Percentiles rank a stretch among this genome's conserved stretches.
phyloP scores from a whole-genome alignment of 2,888 invertebrate genomes.

The Lithophane semibrunnea region DNA sequence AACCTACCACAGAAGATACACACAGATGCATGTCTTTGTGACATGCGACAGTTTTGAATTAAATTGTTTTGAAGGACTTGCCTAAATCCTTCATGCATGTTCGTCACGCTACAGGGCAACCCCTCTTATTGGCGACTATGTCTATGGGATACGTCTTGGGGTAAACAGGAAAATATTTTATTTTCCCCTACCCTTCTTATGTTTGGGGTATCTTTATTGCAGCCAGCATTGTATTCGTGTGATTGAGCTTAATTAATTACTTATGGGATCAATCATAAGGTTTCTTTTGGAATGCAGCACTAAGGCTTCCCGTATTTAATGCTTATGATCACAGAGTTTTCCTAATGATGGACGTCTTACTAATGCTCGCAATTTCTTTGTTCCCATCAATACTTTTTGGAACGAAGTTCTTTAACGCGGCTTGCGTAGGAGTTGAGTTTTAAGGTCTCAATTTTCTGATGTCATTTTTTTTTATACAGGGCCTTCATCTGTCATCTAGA shows the following conservation, averaged over 20 bases:
- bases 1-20: neutral
- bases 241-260: constrained; percentile 37
- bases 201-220: constrained; percentile 36
- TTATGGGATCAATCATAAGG: constrained; percentile 32
- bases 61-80: constrained; percentile 36
- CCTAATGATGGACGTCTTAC: neutral
- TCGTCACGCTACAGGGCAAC: constrained; percentile 48
- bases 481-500: no score
- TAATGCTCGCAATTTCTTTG: no score
- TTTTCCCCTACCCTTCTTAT: constrained; percentile 48
- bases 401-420: no score
- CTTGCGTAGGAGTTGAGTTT: no score
- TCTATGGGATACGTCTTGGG: constrained; percentile 16
- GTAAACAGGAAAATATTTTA: constrained; percentile 61
- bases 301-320: neutral
- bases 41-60: constrained; percentile 31
- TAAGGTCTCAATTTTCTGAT: no score
- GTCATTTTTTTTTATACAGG: no score
- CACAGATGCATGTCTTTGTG: no score
- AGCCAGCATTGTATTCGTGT: constrained; percentile 22
- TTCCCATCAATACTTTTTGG: neutral
- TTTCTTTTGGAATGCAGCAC: neutral
- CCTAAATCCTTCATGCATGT: constrained; percentile 18
- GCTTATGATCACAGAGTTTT: neutral
- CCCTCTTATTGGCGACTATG: constrained; percentile 31